Percentiles rank a stretch among this genome's conserved stretches.
These are phyloP conservation scores for Troilus luridus DNA, from an alignment of 2,888 invertebrate genomes.

Conservation along the genomic window DNA sequence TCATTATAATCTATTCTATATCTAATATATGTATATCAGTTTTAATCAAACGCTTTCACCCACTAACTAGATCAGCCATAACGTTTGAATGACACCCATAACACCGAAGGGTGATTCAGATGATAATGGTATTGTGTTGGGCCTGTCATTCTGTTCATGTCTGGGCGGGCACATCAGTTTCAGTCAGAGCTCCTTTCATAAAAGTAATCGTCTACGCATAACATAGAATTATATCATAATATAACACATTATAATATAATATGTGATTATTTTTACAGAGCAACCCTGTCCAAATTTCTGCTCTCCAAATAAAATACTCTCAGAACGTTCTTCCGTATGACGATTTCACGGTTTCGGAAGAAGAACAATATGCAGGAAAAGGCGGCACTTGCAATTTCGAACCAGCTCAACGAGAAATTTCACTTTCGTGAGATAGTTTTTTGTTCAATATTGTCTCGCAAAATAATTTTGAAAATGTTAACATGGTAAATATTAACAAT, in stretches of 20 bases:
- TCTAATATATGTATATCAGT: neutral
- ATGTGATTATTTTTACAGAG: neutral
- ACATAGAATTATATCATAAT: no score
- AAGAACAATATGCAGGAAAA: constrained; percentile 34
- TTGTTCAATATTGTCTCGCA: neutral
- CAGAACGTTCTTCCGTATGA: neutral
- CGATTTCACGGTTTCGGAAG: constrained; percentile 25
- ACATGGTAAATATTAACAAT: neutral
- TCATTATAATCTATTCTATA: no score
- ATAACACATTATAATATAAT: no score
- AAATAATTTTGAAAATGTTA: neutral
- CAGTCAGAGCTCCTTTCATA: neutral
- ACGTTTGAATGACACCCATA: neutral
- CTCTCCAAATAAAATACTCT: neutral
- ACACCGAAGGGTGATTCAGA: neutral
- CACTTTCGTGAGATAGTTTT: constrained; percentile 20
- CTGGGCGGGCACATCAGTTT: neutral
- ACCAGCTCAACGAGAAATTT: neutral
- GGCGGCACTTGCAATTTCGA: neutral
- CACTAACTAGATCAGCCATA: neutral
- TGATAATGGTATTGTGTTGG: neutral
- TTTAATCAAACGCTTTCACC: neutral
- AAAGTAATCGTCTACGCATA: neutral
- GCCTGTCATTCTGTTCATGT: neutral
- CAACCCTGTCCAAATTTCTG: neutral